These are phyloP conservation scores for Tiliacea citrago DNA, from an alignment of 2,888 invertebrate species.

Conservation along the genomic window DNA sequence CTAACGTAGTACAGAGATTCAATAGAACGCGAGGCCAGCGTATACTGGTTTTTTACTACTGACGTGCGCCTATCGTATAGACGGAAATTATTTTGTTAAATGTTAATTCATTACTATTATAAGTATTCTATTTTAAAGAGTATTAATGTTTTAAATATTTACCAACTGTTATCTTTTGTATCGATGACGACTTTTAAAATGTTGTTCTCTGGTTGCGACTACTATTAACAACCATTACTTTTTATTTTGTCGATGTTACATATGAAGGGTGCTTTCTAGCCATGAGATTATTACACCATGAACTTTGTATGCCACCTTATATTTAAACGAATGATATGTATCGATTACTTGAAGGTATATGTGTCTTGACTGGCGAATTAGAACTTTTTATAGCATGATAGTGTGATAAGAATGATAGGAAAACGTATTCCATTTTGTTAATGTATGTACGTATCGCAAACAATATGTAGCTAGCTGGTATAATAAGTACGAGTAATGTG, in stretches of 20 bases:
- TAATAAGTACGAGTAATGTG: background rate
- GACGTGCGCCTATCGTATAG: background rate
- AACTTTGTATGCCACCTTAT: background rate
- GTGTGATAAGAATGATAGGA: background rate
- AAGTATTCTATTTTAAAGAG: constrained; percentile 12
- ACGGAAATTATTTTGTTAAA: background rate
- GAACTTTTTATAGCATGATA: background rate
- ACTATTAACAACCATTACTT: background rate
- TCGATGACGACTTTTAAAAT: background rate
- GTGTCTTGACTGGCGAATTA: background rate
- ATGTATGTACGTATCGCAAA: background rate
- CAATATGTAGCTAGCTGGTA: constrained; percentile 3
- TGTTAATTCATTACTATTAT: background rate
- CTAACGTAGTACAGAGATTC: background rate
- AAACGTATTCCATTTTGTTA: constrained; percentile 35
- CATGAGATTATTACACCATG: background rate
- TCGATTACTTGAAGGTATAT: background rate
- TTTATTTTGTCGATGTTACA: background rate
- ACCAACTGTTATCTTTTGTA: constrained; percentile 6
- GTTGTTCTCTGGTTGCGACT: background rate
- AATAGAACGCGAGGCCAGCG: background rate
- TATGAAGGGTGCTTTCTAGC: background rate
- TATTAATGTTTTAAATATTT: constrained; percentile 27
- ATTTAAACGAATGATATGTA: background rate
- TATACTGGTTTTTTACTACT: background rate